These are phyloP conservation scores for Spisula subtruncata DNA, from an alignment of 2,888 invertebrate genomes.

Conservation along the genomic window DNA sequence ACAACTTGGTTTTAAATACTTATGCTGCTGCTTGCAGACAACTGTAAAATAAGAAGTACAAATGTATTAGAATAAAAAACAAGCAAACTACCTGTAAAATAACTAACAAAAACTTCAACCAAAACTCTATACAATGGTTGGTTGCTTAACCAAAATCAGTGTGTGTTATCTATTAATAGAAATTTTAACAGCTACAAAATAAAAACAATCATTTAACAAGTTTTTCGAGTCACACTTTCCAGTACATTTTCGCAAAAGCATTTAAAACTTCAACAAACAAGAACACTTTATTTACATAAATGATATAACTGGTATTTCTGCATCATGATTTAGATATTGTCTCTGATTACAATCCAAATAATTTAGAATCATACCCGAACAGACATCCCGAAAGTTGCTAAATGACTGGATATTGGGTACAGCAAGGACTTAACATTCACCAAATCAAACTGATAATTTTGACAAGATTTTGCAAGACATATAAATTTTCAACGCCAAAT, in stretches of 20 bases:
- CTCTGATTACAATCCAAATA: not conserved
- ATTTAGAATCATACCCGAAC: not conserved
- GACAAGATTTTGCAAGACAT: too few relatives aligned
- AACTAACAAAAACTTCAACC: slow-evolving; percentile 61
- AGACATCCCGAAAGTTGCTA: too few relatives aligned
- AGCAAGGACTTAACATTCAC: too few relatives aligned
- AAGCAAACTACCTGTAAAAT: slow-evolving; percentile 55
- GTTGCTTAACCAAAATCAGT: slow-evolving; percentile 36
- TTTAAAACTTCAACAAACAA: slow-evolving; percentile 32
- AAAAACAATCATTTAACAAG: slow-evolving; percentile 37
- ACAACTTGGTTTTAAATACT: slow-evolving; percentile 1
- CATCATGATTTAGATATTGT: not conserved
- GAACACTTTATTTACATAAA: slow-evolving; percentile 23
- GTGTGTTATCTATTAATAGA: slow-evolving; percentile 4
- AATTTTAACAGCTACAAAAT: slow-evolving; percentile 27
- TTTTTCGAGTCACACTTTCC: slow-evolving; percentile 13
- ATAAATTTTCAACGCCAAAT: too few relatives aligned
- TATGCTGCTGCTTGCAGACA: slow-evolving; percentile 61
- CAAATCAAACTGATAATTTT: too few relatives aligned
- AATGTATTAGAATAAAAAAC: slow-evolving; percentile 44
- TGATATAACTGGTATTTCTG: slow-evolving; percentile 14
- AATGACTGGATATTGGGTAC: too few relatives aligned
- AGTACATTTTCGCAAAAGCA: slow-evolving; percentile 28
- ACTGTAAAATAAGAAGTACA: slow-evolving; percentile 52
- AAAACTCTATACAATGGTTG: slow-evolving; percentile 52